Evolutionary conservation across 2,797 vertebrate genomes (phyloP), one percentile per base, ranked within the genome.

Genomic region (Crax fasciolata): DNA sequence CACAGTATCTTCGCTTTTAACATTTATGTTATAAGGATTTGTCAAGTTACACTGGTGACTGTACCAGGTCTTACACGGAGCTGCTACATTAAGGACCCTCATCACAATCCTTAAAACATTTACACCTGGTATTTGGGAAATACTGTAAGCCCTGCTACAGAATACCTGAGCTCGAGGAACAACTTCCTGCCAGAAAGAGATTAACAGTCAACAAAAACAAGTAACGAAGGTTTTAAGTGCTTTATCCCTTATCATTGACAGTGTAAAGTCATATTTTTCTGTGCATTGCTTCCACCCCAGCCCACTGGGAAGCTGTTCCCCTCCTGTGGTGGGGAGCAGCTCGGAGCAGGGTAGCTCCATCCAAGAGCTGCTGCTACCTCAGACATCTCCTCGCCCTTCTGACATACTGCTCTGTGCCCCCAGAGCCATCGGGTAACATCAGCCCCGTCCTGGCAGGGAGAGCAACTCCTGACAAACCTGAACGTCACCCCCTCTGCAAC

Each of bases 361-460:
- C 16, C 58, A 79, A 81, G 9, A 23, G 20, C 46, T 11, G 35
- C 35, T 35, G 35, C 20, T 6, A 24, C 41, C 24, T 51, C 2
- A 28, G 23, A 6, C 12, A 30, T 16, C 30, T 4, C 25, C 41
- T 51, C 5, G 3, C 2, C 35, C 49, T 39, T 24, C 27, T 4
- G 39, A 67, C 38, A 13, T 58, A 48, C 2, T 3, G 4, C 5
- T 4, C n/a, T 43, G 24, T 0, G 1, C 43, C 46, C 6, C 19
- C 16, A 25, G 12, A 8, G 21, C 48, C 11, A 3, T 2, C 27
- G 30, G 6, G 11, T 11, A 54, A 7, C 8, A 13, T 18, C 4
- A 51, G 10, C 24, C 8, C 35, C 2, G 0, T 7, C 10, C 4
- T 39, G 7, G 35, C 35, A 30, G 55, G 1, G 3, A 1, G 24